These are phyloP conservation scores for Circaetus cinerascens DNA, from an alignment of 2,113 vertebrate species.

Conservation along the genomic window DNA sequence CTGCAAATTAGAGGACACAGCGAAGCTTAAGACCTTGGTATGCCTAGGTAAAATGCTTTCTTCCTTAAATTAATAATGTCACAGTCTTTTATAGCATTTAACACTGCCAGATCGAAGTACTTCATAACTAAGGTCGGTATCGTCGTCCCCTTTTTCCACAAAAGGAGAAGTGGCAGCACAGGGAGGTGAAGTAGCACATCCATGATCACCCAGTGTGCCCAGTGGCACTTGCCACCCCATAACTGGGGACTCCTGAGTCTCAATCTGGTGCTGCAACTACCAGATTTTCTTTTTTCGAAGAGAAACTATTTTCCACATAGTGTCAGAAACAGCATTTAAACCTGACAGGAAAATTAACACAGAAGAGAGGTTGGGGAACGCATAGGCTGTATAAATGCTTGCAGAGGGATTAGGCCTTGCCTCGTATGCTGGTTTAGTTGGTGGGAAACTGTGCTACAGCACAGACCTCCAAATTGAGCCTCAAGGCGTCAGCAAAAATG, in stretches of 20 bases:
- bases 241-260: background rate
- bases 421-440: background rate
- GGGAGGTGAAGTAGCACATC: background rate
- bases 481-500: background rate
- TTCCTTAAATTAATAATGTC: slow-evolving; percentile 1
- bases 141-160: background rate
- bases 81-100: background rate
- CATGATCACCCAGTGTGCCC: background rate
- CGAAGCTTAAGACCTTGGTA: background rate
- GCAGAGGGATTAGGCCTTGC: background rate
- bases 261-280: background rate
- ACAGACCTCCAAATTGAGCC: background rate
- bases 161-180: background rate
- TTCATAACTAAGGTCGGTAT: background rate
- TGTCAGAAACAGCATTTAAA: slow-evolving; percentile 30
- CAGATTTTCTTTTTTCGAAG: background rate
- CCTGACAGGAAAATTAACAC: background rate
- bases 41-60: slow-evolving; percentile 34
- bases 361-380: background rate
- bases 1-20: slow-evolving; percentile 22
- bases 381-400: background rate
- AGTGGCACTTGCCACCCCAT: background rate
- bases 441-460: background rate
- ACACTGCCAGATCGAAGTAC: background rate
- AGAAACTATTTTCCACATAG: background rate